Evolutionary conservation across 2,797 vertebrate genomes (phyloP).

Genomic region (Phalanger gymnotis): DNA sequence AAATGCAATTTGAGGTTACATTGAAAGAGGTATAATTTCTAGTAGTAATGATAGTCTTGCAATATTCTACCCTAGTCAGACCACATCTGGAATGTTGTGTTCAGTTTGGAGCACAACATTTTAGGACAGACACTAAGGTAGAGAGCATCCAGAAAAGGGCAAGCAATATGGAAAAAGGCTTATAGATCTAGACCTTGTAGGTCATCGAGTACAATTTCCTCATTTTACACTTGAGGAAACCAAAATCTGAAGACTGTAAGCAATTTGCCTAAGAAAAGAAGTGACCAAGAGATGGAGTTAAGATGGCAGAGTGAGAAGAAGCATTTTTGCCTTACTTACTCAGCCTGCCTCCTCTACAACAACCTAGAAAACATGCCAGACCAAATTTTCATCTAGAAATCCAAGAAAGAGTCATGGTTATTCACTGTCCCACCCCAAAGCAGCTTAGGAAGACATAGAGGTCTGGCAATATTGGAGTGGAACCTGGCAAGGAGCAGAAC

Average conservation of each 20-base stretch:
- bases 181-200: not conserved
- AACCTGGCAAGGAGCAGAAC: not conserved
- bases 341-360: not conserved
- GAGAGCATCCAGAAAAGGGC: not conserved
- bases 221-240: not conserved
- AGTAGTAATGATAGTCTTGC: no score
- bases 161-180: not conserved
- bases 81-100: not conserved
- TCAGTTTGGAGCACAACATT: not conserved
- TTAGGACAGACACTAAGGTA: not conserved
- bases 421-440: not conserved
- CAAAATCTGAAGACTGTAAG: not conserved
- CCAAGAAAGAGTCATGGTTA: not conserved
- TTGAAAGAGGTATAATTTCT: no score
- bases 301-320: not conserved
- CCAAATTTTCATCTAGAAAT: not conserved
- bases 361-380: not conserved
- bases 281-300: not conserved
- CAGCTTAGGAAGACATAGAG: not conserved
- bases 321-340: not conserved
- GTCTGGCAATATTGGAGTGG: not conserved
- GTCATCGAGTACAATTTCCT: not conserved
- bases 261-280: not conserved
- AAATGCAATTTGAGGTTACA: not conserved
- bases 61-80: not conserved